phyloP scores from a whole-genome alignment of 2,888 invertebrate genomes.

The Cyrtodaria siliqua region DNA sequence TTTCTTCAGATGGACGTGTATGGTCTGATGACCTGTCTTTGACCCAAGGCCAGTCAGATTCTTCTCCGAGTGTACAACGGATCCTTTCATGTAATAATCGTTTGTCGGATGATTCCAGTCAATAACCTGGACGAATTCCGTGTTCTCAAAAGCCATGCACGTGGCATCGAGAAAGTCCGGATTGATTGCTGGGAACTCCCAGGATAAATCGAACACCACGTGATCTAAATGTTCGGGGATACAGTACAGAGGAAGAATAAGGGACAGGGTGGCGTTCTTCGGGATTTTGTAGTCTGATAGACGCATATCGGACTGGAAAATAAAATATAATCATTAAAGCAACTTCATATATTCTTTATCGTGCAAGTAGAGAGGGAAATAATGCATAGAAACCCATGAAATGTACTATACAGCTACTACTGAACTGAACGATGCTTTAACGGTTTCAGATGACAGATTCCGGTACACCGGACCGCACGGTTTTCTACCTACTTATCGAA shows the following conservation, averaged over 20 bases:
- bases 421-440: too few relatives aligned
- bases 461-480: too few relatives aligned
- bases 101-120: slow-evolving; percentile 41
- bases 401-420: too few relatives aligned
- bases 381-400: too few relatives aligned
- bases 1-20: slow-evolving; percentile 36
- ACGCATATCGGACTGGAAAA: slow-evolving; percentile 19
- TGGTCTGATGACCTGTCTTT: slow-evolving; percentile 40
- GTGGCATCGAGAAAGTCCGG: slow-evolving; percentile 48
- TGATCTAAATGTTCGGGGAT: slow-evolving; percentile 44
- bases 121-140: slow-evolving; percentile 29
- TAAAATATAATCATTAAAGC: not conserved
- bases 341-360: not conserved
- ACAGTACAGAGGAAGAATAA: slow-evolving; percentile 40
- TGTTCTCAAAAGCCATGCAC: slow-evolving; percentile 28
- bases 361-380: too few relatives aligned
- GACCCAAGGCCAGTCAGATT: slow-evolving; percentile 24
- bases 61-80: slow-evolving; percentile 31
- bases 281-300: slow-evolving; percentile 24
- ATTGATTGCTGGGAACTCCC: slow-evolving; percentile 36
- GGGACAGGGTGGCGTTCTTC: slow-evolving; percentile 15
- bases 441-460: too few relatives aligned
- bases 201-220: slow-evolving; percentile 41
- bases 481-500: too few relatives aligned
- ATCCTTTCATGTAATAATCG: slow-evolving; percentile 21